Conservation (phyloP, 2,888 invertebrate genomes). For the Coelopa pilipes region DNA sequence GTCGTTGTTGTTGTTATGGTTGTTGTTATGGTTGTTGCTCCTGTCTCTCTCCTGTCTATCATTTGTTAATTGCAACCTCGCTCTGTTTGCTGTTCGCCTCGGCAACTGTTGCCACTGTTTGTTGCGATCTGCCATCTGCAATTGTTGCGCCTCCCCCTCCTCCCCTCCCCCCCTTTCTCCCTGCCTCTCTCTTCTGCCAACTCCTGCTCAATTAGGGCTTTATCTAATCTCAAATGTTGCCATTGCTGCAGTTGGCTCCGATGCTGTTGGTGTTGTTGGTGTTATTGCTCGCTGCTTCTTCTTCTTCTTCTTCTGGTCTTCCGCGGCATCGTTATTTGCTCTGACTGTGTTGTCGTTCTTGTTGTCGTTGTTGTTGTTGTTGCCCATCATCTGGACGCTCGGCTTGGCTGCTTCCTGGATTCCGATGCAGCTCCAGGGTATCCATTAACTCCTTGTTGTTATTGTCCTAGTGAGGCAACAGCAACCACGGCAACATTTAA, state of each 20-base stretch:
- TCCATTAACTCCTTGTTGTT: constrained; percentile 21
- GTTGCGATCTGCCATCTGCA: constrained; percentile 19
- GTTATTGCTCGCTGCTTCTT: constrained; percentile 10
- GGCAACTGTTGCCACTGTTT: constrained; percentile 37
- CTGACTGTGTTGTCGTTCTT: not conserved
- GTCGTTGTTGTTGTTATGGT: not conserved
- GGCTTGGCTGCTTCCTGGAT: constrained; percentile 25
- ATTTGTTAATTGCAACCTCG: constrained; percentile 58
- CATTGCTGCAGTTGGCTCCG: not conserved
- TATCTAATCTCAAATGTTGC: constrained; percentile 1
- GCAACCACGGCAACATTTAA: too few relatives aligned
- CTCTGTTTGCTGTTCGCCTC: constrained; percentile 25
- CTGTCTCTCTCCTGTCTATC: constrained; percentile 56
- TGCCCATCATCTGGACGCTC: not conserved
- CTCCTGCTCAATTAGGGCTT: constrained; percentile 18
- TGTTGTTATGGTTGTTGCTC: not conserved
- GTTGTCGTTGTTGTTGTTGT: not conserved
- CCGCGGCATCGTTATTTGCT: not conserved
- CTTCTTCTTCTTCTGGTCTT: not conserved
- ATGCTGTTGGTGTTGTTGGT: constrained; percentile 1
- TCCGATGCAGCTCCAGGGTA: constrained; percentile 17
- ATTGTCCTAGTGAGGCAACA: constrained; percentile 1
- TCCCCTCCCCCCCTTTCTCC: not conserved
- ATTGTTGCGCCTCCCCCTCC: not conserved
- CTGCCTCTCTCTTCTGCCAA: not conserved